A percentile compares a stretch with the other conserved stretches of the same genome.
Evolutionary conservation across 92 coral and sea anemone genomes (phyloP).

Genomic region (Phenganax marumi): DNA sequence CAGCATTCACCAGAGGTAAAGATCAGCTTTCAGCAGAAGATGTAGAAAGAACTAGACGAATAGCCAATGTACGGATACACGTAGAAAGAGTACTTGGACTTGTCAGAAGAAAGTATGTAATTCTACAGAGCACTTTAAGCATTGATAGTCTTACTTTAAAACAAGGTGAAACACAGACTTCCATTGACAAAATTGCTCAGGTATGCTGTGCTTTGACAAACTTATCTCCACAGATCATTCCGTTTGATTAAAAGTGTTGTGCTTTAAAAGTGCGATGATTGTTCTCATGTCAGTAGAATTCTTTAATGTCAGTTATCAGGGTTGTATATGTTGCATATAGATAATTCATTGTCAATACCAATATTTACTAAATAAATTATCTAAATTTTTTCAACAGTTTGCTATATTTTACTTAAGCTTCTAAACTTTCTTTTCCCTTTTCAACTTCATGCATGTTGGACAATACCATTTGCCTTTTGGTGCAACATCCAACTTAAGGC

Average conservation of each 20-base stretch:
- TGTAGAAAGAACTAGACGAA: slow-evolving; percentile 19
- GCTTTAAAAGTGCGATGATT: not conserved
- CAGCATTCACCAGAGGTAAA: slow-evolving; percentile 26
- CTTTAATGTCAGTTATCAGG: not conserved
- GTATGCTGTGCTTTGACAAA: slow-evolving; percentile 53
- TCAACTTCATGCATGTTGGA: too few relatives aligned
- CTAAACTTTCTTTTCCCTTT: too few relatives aligned
- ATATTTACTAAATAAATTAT: too few relatives aligned
- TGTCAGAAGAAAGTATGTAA: not conserved
- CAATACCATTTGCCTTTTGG: too few relatives aligned
- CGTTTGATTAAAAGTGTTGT: slow-evolving; percentile 27
- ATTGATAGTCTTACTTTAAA: slow-evolving; percentile 14
- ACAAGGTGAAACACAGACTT: slow-evolving; percentile 36
- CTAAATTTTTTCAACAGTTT: too few relatives aligned
- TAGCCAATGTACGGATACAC: slow-evolving; percentile 22
- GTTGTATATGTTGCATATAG: not conserved
- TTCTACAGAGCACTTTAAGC: slow-evolving; percentile 39
- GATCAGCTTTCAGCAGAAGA: not conserved
- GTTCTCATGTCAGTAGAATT: not conserved
- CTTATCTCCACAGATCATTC: slow-evolving; percentile 35
- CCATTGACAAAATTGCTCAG: slow-evolving; percentile 36
- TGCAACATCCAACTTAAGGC: too few relatives aligned
- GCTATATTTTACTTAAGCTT: too few relatives aligned
- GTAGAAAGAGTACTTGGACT: not conserved
- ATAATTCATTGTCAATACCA: not conserved